Conservation (phyloP, 1,140 invertebrate species). For the Cyclina sinensis region DNA sequence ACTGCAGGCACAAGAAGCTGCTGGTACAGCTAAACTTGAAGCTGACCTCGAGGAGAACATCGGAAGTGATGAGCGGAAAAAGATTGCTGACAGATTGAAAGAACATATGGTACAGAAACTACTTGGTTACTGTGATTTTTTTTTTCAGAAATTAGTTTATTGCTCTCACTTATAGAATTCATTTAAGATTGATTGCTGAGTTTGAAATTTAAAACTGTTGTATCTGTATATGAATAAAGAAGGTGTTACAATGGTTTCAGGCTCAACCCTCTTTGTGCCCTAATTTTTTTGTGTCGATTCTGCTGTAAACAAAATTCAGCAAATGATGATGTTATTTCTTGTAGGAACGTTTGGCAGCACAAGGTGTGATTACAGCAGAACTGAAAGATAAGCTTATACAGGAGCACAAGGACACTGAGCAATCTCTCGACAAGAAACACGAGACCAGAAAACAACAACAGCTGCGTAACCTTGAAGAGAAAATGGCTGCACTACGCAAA, state of each 20-base stretch:
- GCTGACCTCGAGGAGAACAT: slow-evolving; percentile 74
- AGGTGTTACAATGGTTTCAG: no score
- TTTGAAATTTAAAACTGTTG: no score
- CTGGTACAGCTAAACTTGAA: slow-evolving; percentile 76
- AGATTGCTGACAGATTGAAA: slow-evolving; percentile 76
- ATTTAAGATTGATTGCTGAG: no score
- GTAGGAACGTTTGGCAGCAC: slow-evolving; percentile 77
- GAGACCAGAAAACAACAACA: slow-evolving; percentile 74
- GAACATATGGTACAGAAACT: slow-evolving; percentile 82
- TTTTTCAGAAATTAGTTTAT: no score
- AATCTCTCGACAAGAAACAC: slow-evolving; percentile 68
- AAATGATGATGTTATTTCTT: no score
- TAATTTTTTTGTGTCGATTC: no score
- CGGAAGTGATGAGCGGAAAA: slow-evolving; percentile 74
- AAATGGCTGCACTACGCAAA: slow-evolving; percentile 73
- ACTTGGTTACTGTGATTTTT: no score
- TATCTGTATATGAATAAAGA: no score
- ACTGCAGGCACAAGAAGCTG: slow-evolving; percentile 77
- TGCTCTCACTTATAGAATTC: no score
- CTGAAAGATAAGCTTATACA: slow-evolving; percentile 75
- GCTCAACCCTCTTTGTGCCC: no score
- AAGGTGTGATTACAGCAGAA: slow-evolving; percentile 77
- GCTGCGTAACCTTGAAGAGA: slow-evolving; percentile 72
- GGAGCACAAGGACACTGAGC: slow-evolving; percentile 77
- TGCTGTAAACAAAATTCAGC: no score